Evolutionary conservation across 2,888 invertebrate species (phyloP).

Genomic region (Belgica antarctica): DNA sequence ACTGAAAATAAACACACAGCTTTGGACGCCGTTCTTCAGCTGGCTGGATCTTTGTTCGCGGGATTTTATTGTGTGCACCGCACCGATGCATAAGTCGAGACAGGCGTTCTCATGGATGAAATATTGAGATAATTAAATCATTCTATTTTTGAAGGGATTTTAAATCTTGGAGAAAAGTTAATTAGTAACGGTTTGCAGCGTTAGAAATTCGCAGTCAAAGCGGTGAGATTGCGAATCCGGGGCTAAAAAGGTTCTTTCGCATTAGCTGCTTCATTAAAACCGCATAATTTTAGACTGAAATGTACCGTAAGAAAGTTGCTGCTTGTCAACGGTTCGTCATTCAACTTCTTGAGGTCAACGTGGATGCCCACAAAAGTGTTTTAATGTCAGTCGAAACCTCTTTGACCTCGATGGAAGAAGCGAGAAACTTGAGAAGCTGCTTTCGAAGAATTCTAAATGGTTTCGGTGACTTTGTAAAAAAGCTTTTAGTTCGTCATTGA

Average conservation of each 20-base stretch:
- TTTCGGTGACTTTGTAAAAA: too few species aligned
- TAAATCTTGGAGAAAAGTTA: conserved; percentile 24
- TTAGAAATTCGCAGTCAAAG: neutral
- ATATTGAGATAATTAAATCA: conserved; percentile 36
- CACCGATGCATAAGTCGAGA: conserved; percentile 16
- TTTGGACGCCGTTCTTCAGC: neutral
- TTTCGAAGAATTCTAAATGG: too few species aligned
- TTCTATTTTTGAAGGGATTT: conserved; percentile 35
- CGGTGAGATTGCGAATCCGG: neutral
- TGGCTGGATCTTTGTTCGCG: neutral
- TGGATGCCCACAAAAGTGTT: too few species aligned
- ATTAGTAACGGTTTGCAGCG: conserved; percentile 37
- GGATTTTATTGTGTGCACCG: neutral
- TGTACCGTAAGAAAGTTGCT: neutral
- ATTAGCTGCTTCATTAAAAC: neutral
- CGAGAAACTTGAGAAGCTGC: too few species aligned
- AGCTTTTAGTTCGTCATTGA: too few species aligned
- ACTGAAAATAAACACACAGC: neutral
- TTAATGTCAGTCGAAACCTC: too few species aligned
- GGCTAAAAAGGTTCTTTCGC: too few species aligned
- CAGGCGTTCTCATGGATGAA: conserved; percentile 38
- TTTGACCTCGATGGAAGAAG: too few species aligned
- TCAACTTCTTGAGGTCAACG: too few species aligned
- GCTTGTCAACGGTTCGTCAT: neutral
- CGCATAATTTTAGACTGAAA: too few species aligned